Base-by-base conservation (phyloP, 2,888 invertebrate genomes). In the Lepetodrilus schrolli region DNA sequence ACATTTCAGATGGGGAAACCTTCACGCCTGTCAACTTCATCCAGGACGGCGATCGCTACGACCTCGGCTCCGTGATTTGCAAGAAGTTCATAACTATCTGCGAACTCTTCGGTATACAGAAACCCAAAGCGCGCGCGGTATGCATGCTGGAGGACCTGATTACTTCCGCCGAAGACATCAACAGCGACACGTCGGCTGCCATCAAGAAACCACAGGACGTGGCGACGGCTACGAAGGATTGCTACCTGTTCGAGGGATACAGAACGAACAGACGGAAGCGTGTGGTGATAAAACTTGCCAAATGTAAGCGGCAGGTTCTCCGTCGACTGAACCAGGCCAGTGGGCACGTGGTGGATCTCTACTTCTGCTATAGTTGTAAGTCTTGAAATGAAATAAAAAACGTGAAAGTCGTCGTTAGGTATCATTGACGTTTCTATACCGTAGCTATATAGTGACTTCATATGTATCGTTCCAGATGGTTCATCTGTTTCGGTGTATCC, bases 81-180 rank as follows among this genome's bases (percentile, higher is more conserved):
- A 23, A 10, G 30, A 23, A 30, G 34, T 26, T 30, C 13, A 10
- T 26, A n/a, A 13, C 34, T 7, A 8, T 58, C 10, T 30, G 17
- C 3, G 26, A 58, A 30, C 7, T 23, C 7, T 17, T 58, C 58
- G n/a, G 26, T 7, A 17, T 58, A 7, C 26, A 5, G 26, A 13
- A 23, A 5, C 58, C 58, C 34, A 23, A 17, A 17, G 58, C 58
- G 5, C 26, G 58, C 2, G 30, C 58, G 13, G 58, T 58, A 7
- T 58, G 58, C 34, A 58, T 58, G 58, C 58, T 58, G 2, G 58
- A 58, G 17, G 58, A 58, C 58, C 23, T 58, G 5, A 13, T 58
- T 0, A 34, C 34, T 1, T 58, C 30, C 0, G 13, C 58, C 2
- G 58, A 58, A 17, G 21, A 58, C 30, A 58, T 58, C 30, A 30